A percentile compares a stretch with the other conserved stretches of the same genome.
Conservation (phyloP, 2,113 vertebrate species). For the Oxyruncus cristatus region DNA sequence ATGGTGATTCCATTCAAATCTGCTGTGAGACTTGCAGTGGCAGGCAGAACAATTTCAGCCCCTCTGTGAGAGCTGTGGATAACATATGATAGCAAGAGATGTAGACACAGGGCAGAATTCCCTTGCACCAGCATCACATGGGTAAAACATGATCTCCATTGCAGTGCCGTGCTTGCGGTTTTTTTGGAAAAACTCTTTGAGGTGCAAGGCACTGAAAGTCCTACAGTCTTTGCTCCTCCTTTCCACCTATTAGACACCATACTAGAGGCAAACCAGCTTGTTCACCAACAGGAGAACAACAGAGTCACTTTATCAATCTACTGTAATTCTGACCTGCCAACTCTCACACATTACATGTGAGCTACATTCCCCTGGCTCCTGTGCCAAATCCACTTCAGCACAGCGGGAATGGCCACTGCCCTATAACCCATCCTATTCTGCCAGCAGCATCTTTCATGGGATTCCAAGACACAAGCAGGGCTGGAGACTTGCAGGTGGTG, state of each 20-base stretch:
- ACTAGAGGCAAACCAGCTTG: not conserved
- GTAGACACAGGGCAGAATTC: not conserved
- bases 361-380: not conserved
- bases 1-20: not conserved
- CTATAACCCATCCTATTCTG: not conserved
- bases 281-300: not conserved
- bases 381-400: not conserved
- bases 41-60: not conserved
- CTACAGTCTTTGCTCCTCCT: not conserved
- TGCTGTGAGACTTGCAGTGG: not conserved
- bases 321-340: not conserved
- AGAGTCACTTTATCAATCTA: not conserved
- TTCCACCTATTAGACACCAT: not conserved
- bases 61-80: accelerated
- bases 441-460: not conserved
- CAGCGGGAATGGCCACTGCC: not conserved
- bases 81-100: not conserved
- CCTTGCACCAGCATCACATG: not conserved
- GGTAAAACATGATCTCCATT: not conserved
- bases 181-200: not conserved
- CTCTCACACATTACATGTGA: not conserved
- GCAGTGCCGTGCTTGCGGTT: not conserved
- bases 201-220: not conserved
- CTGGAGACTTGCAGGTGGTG: not conserved
- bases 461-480: not conserved